Conservation (phyloP, 2,888 invertebrate species). For the Eremobia ochroleuca region DNA sequence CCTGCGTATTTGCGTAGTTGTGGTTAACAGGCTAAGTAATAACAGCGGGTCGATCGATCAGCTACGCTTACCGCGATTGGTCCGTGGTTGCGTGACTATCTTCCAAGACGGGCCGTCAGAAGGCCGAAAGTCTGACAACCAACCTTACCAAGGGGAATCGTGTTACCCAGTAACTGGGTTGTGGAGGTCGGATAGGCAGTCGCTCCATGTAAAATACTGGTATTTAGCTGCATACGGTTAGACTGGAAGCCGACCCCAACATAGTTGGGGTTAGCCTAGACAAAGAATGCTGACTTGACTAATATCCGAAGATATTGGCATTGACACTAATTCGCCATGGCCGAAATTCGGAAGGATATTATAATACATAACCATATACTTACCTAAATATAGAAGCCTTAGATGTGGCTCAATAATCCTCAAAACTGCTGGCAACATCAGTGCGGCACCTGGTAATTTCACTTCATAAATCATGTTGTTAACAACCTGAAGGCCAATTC, state of each 20-base stretch:
- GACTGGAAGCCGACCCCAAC: not conserved
- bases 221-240: not conserved
- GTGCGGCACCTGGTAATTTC: slow-evolving; percentile 4
- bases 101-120: not conserved
- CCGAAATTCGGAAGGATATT: not conserved
- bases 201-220: not conserved
- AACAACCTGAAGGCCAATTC: too few relatives aligned
- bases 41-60: not conserved
- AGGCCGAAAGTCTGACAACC: not conserved
- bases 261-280: not conserved
- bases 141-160: not conserved
- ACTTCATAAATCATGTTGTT: slow-evolving; percentile 24
- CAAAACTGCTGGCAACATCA: slow-evolving; percentile 6
- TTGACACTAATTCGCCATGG: not conserved
- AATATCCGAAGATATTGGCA: not conserved
- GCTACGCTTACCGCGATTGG: not conserved
- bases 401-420: slow-evolving; percentile 12
- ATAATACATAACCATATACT: not conserved
- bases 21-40: not conserved
- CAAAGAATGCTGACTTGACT: not conserved
- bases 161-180: not conserved
- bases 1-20: not conserved
- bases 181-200: not conserved
- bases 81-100: not conserved
- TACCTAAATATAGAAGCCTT: not conserved